Base-by-base conservation (phyloP, 2,797 vertebrate species). In the Argya squamiceps region DNA sequence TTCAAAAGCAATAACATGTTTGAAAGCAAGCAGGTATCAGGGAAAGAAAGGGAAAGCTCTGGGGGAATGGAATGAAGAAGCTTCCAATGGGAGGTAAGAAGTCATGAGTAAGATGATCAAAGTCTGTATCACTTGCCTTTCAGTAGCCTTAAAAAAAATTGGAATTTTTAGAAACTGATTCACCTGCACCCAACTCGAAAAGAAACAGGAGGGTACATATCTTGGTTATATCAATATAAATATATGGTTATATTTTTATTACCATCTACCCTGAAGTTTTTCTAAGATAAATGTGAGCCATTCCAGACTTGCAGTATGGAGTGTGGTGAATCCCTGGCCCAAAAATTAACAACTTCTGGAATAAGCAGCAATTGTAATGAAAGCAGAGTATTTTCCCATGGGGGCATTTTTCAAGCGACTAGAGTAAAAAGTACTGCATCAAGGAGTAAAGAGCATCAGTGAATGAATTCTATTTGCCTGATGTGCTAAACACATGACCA, bases 101-200 rank as follows among this genome's bases (percentile, higher is more conserved):
- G 20, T 20, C 26, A 12, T 9, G 41, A 20, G 15, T 26, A 77
- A 21, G 30, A 58, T 1, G 12, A 59, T 16, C 23, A 76, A 65
- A 88, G 26, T 12, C 88, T 68, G 22, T 23, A 12, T 47, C 41
- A 50, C 10, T 9, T 34, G 22, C 43, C 32, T 81, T 88, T 84
- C 37, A 69, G 29, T 32, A 75, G 39, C 17, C 19, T 43, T 32
- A 32, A 43, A 34, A 81, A 88, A 92, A 53, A 2, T 5, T 39
- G 62, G 34, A 49, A 24, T 17, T 59, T 76, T 89, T 34, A 80
- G 22, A 43, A 36, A 29, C 17, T 53, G 23, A n/a, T 90, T 78
- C 17, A 81, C 12, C n/a, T 82, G 67, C 24, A 79, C 5, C 6
- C 13, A 68, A 15, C 0, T 34, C 0, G 0, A 70, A 85, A 85